phyloP scores from a whole-genome alignment of 2,888 invertebrate species.

The Mechanitis messenoides region DNA sequence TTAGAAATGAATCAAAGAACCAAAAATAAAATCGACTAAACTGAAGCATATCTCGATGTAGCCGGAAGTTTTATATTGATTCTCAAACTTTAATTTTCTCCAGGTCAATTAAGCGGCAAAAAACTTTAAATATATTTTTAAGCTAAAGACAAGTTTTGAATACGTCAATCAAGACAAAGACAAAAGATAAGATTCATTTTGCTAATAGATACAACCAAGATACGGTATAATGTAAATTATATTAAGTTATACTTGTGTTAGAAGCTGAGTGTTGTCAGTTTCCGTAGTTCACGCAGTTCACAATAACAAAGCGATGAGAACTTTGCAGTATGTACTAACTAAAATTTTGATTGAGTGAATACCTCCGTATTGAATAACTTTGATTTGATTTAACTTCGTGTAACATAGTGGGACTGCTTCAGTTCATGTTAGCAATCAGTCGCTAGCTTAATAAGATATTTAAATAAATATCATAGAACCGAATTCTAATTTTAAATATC shows the following conservation, averaged over 20 bases:
- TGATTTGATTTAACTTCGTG: background rate
- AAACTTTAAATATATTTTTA: background rate
- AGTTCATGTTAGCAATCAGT: background rate
- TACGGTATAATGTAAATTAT: background rate
- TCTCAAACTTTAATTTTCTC: constrained; percentile 1
- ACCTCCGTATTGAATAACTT: background rate
- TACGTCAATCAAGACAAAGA: background rate
- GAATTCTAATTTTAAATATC: too few species aligned
- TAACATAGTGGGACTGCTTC: background rate
- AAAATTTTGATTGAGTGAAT: constrained; percentile 4
- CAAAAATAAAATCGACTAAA: too few species aligned
- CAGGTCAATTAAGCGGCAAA: background rate
- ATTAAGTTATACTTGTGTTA: background rate
- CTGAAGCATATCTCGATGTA: background rate
- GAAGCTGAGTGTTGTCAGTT: background rate
- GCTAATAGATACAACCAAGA: background rate
- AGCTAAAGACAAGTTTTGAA: background rate
- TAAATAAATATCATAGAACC: too few species aligned
- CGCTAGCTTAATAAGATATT: too few species aligned
- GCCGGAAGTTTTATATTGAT: background rate
- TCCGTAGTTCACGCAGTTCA: background rate
- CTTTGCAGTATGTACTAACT: background rate
- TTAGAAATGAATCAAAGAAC: too few species aligned
- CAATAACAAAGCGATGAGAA: constrained; percentile 1
- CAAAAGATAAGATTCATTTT: background rate